Evolutionary conservation across 2,888 invertebrate genomes (phyloP).

Genomic region (Prostheceraeus crozeri): DNA sequence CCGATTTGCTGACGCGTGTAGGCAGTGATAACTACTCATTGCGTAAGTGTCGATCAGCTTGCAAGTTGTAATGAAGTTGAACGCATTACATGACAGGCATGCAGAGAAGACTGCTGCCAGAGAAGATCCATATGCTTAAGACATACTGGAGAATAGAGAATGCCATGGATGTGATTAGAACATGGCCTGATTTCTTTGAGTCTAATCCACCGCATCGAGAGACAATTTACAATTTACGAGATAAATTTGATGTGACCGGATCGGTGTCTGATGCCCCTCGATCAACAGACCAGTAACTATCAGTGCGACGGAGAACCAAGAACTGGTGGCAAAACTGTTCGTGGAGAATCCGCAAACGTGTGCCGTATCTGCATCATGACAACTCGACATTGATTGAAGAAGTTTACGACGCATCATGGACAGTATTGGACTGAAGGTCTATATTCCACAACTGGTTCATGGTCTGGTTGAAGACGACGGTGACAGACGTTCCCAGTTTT

Average conservation of each 20-base stretch:
- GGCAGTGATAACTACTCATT: too few relatives aligned
- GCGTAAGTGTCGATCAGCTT: too few relatives aligned
- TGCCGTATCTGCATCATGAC: slow-evolving; percentile 19
- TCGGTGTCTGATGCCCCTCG: slow-evolving; percentile 14
- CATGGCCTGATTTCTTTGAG: slow-evolving; percentile 24
- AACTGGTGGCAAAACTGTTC: neutral
- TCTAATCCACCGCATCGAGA: neutral
- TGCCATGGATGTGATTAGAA: slow-evolving; percentile 14
- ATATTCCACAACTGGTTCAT: slow-evolving; percentile 13
- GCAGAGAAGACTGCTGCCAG: neutral
- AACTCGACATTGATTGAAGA: neutral
- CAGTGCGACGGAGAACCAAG: neutral
- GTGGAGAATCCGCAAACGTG: slow-evolving; percentile 6
- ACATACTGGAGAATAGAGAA: slow-evolving; percentile 4
- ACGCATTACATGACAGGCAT: too few relatives aligned
- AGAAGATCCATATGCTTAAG: slow-evolving; percentile 23
- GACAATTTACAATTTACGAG: slow-evolving; percentile 15
- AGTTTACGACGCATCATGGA: slow-evolving; percentile 11
- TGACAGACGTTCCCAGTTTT: slow-evolving; percentile 20
- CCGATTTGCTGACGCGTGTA: too few relatives aligned
- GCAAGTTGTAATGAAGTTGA: too few relatives aligned
- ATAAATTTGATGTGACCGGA: slow-evolving; percentile 9
- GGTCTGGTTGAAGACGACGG: slow-evolving; percentile 11
- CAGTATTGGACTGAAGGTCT: neutral
- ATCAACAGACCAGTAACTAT: neutral